Evolutionary conservation across 2,113 vertebrate genomes (phyloP).

Genomic region (Crypturellus undulatus): DNA sequence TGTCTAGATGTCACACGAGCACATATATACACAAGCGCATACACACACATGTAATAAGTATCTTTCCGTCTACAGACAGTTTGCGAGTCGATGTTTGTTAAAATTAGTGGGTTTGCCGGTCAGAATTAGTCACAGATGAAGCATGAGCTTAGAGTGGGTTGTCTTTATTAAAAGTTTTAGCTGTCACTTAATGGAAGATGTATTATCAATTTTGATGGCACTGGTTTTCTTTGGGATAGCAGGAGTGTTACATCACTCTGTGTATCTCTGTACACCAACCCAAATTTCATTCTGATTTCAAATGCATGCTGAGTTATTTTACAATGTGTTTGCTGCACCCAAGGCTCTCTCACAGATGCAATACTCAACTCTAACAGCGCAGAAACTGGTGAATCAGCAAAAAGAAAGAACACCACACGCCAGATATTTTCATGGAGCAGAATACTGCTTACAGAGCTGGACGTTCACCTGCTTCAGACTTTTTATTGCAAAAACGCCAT

Average conservation of each 20-base stretch:
- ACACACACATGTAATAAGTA: not conserved
- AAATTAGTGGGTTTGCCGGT: slow-evolving; percentile 66
- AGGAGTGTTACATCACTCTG: not conserved
- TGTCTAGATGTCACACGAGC: fast-evolving
- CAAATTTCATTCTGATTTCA: slow-evolving; percentile 39
- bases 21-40: fast-evolving
- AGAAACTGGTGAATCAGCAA: slow-evolving; percentile 50
- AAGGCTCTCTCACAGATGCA: not conserved
- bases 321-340: not conserved
- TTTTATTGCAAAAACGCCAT: slow-evolving; percentile 6
- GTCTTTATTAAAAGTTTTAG: slow-evolving; percentile 62
- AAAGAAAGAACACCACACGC: not conserved
- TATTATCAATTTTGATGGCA: slow-evolving; percentile 53
- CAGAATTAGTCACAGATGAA: slow-evolving; percentile 55
- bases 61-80: not conserved
- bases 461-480: not conserved
- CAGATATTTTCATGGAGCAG: slow-evolving; percentile 13
- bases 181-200: slow-evolving; percentile 61
- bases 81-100: slow-evolving; percentile 35
- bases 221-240: slow-evolving; percentile 7
- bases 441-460: slow-evolving; percentile 13
- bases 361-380: not conserved
- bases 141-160: not conserved
- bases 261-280: not conserved
- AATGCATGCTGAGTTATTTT: slow-evolving; percentile 17